These are phyloP conservation scores for Cephus pygmeus DNA, from an alignment of 2,888 invertebrate genomes.

Conservation along the genomic window DNA sequence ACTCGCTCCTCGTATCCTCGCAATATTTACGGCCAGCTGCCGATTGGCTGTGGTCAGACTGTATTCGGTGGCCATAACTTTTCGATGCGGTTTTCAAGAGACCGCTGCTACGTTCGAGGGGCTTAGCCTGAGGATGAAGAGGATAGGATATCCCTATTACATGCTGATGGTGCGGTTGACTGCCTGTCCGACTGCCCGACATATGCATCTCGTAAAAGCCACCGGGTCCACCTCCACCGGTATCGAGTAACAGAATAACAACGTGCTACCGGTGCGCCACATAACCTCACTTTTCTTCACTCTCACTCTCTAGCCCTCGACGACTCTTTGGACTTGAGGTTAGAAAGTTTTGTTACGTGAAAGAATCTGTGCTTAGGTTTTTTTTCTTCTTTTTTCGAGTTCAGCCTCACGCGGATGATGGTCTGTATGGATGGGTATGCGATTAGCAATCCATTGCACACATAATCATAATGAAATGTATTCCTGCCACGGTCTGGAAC, in stretches of 20 bases:
- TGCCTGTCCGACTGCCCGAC: constrained; percentile 41
- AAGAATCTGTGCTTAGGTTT: neutral
- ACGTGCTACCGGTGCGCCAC: neutral
- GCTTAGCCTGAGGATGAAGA: neutral
- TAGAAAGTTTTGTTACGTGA: neutral
- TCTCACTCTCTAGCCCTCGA: neutral
- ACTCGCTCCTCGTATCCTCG: neutral
- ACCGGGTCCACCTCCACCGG: neutral
- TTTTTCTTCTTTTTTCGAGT: neutral
- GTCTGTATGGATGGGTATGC: constrained; percentile 21
- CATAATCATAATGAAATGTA: constrained; percentile 60
- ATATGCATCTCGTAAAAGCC: constrained; percentile 41
- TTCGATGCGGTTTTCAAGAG: constrained; percentile 25
- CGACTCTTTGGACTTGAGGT: neutral
- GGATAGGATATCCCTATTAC: neutral
- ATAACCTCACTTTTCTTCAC: neutral
- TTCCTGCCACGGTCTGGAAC: constrained; percentile 37
- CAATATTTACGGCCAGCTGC: constrained; percentile 20
- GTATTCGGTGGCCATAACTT: constrained; percentile 19
- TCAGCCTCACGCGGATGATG: neutral
- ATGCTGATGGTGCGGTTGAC: constrained; percentile 17
- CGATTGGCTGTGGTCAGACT: neutral
- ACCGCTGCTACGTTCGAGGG: neutral
- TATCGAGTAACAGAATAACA: neutral
- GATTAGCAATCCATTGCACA: constrained; percentile 46